Base-by-base conservation (phyloP, 1,140 invertebrate genomes). In the Lamellibrachia luymesi region DNA sequence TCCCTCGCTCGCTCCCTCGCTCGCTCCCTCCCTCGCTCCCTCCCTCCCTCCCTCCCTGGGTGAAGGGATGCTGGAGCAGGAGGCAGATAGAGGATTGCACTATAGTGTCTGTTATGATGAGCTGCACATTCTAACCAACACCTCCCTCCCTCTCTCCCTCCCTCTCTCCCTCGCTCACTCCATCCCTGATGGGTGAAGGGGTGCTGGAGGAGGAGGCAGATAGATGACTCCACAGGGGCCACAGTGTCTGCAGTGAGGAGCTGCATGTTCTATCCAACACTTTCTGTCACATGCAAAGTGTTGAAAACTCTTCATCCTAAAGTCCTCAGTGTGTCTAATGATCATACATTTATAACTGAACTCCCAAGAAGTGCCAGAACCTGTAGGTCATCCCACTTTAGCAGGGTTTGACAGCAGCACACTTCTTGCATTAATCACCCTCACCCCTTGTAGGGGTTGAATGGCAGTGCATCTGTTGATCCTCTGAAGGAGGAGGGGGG, bases 321-420 rank as follows among this genome's bases (percentile, higher is more conserved):
- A 10, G 64, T 17, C 64, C 4, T 80, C 64, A 80, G 64, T 80
- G 13, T 4, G 64, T 10, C 25, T 22, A 8, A 2, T 80, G 25
- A 10, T 8, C 4, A 4, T 80, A 10, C 64, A 80, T 22, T 4
- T 80, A 22, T 80, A 22, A 22, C 13, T 80, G 64, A 22, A 2
- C 64, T 80, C 64, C 64, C 64, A 80, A 80, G 8, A 80, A 80
- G 64, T 80, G 64, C 2, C 64, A 80, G 25, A 80, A 6, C 52
- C 25, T 4, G 13, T 2, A 22, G 13, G 64, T 80, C 64, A 80
- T 2, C 64, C 5, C 7, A 80, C 1, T 80, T 80, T 17, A 4
- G 64, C 64, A 80, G 64, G 64, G 64, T 80, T 80, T 80, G 64
- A 80, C 64, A 80, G 64, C 64, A 80, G 64, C 64, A 80, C 64